phyloP scores from a whole-genome alignment of 2,888 invertebrate species.

The Drosophila suboccidentalis region DNA sequence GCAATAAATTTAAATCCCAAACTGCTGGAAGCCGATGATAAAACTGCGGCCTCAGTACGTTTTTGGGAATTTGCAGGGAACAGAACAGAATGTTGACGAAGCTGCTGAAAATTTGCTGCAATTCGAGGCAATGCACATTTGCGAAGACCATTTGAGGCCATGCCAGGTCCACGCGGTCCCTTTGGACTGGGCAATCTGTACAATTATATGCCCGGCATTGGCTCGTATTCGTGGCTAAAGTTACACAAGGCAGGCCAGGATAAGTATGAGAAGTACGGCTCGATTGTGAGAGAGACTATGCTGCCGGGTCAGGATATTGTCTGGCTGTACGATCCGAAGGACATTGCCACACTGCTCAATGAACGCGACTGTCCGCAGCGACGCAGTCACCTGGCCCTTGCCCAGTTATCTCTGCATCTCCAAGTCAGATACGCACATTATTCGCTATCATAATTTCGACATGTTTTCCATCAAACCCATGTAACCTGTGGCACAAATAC shows the following conservation, averaged over 20 bases:
- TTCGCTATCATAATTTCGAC: too few species aligned
- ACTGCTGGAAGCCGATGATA: slow-evolving; percentile 25
- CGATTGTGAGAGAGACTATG: slow-evolving; percentile 92
- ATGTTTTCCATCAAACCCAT: too few species aligned
- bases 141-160: slow-evolving; percentile 87
- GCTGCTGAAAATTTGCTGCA: slow-evolving; percentile 67
- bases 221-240: slow-evolving; percentile 90
- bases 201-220: slow-evolving; percentile 91
- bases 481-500: too few species aligned
- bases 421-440: too few species aligned
- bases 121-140: slow-evolving; percentile 68
- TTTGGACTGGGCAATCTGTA: slow-evolving; percentile 92
- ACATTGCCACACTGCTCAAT: slow-evolving; percentile 91
- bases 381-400: slow-evolving; percentile 92
- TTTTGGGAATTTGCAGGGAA: slow-evolving; percentile 46
- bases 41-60: slow-evolving; percentile 55
- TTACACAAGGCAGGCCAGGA: slow-evolving; percentile 90
- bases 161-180: slow-evolving; percentile 93
- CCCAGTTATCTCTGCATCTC: too few species aligned
- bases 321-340: slow-evolving; percentile 92
- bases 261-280: slow-evolving; percentile 92
- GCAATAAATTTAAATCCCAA: slow-evolving; percentile 30
- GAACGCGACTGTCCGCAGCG: slow-evolving; percentile 90
- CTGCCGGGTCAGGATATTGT: slow-evolving; percentile 91
- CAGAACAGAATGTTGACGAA: slow-evolving; percentile 64